Evolutionary conservation across 2,797 vertebrate species (phyloP), one percentile per base, ranked within the genome.

Genomic region (Argya squamiceps): DNA sequence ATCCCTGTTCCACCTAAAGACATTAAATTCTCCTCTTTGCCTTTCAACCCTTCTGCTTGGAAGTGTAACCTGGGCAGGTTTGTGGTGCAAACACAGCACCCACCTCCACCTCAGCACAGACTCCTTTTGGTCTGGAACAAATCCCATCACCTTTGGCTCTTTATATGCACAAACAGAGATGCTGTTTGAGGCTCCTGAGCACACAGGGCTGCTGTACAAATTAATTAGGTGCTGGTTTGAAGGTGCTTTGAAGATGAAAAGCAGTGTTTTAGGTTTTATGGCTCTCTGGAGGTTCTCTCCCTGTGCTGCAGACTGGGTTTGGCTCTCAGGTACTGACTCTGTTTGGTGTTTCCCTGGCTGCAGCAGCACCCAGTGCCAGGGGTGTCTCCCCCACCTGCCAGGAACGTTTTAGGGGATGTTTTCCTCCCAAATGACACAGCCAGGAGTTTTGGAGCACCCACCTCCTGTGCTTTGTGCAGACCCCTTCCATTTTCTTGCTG

Each of bases 221-320:
- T 44, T 71, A 78, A 90, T 90, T 60, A 52, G 53, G 44, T 29
- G 53, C 84, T 71, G 73, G 36, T 29, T 56, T 74, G 39, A 10
- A n/a, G 10, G 47, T 22, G 43, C 90, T 95, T 92, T 91, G 93
- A 93, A 91, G 93, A 94, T 89, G 80, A 93, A 86, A 95, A 94
- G 81, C 63, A 3, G 50, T n/a, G 16, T 34, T 46, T n/a, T 2
- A 24, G 50, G 18, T 49, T 68, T 55, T 27, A 58, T 53, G 64
- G 4, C 64, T 36, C 68, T 56, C 69, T 3, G 27, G 58, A 65
- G 50, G 63, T 41, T 43, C 39, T 62, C 44, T 63, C 30, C 56
- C 43, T 2, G 2, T 17, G 32, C 10, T 5, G 21, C 9, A 2
- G 41, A 30, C 15, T 49, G 81, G 75, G 7, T 77, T 90, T n/a